Evolutionary conservation across 1,140 invertebrate genomes (phyloP).

Genomic region (Helicorthomorpha holstii): DNA sequence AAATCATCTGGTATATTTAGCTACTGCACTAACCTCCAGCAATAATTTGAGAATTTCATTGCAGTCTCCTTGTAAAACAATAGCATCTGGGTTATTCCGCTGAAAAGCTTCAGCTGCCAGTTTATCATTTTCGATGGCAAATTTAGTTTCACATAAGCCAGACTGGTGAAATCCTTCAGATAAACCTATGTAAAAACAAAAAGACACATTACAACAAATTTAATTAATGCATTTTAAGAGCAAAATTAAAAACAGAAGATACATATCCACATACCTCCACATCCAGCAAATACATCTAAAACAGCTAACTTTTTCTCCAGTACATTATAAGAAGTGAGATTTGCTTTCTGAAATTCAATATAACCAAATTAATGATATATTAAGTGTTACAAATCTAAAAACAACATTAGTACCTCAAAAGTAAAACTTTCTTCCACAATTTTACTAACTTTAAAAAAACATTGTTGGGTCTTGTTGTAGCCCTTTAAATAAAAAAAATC

Average conservation of each 20-base stretch:
- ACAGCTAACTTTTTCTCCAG: constrained; percentile 28
- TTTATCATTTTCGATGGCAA: constrained; percentile 68
- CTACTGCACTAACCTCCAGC: constrained; percentile 32
- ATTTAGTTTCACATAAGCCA: constrained; percentile 45
- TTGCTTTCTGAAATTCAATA: too few relatives aligned
- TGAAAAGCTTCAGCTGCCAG: constrained; percentile 60
- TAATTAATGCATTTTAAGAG: neutral
- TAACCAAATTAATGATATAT: too few relatives aligned
- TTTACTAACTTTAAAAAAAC: too few relatives aligned
- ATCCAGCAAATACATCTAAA: constrained; percentile 78
- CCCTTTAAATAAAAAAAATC: too few relatives aligned
- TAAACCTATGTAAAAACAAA: constrained; percentile 18
- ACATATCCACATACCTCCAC: constrained; percentile 41
- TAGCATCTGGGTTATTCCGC: constrained; percentile 52
- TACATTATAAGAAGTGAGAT: too few relatives aligned
- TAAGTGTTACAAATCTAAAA: too few relatives aligned
- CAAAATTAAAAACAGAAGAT: neutral
- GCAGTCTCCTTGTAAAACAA: constrained; percentile 65
- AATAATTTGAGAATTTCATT: constrained; percentile 49
- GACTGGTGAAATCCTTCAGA: constrained; percentile 44
- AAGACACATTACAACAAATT: neutral
- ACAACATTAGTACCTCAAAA: too few relatives aligned
- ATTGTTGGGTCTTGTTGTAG: too few relatives aligned
- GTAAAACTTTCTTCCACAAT: too few relatives aligned
- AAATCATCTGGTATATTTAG: neutral